Evolutionary conservation across 1,140 invertebrate genomes (phyloP), one percentile per base, ranked within the genome.

Genomic region (Prorops nasuta): DNA sequence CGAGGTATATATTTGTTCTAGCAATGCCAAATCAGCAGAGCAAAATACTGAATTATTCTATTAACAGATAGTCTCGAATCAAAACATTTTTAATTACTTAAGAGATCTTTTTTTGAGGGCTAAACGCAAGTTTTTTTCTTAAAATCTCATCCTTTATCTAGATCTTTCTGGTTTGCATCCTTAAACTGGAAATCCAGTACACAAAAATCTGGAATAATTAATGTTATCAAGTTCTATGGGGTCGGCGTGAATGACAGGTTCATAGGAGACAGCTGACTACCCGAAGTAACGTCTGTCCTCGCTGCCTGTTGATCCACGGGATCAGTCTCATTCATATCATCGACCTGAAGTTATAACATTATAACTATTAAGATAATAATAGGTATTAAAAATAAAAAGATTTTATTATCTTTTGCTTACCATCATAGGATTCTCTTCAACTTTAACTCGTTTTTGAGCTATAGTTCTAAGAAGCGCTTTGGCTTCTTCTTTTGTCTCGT

Each of bases 401-500:
- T n/a, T n/a, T 17, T 35, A 24, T 51, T 24, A 24, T 10, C 43
- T 7, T 37, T 12, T 52, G 66, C 63, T 66, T 62, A 80, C 77
- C 58, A 78, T 69, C 75, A 80, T 80, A 20, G 71, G 70, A 52
- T 69, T 77, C 46, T 79, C 76, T 45, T 80, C 79, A 12, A 78
- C 69, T 66, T 80, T 79, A 8, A 69, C 76, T 68, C 86, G 77
- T 58, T 83, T 85, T 46, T 83, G 81, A 20, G 87, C 84, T 38
- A 97, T 95, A 1, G 87, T 87, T 72, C 88, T 87, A 1, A 97
- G 69, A 43, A 96, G 79, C 1, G 88, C 87, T 74, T 95, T 96
- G 0, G 90, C 94, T 71, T 93, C 91, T 76, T 95, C 92, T 76
- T 93, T 91, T 0, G 91, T 94, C 87, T 86, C 86, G 54, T 87